Conservation (phyloP, 1,140 invertebrate genomes). For the Drosophila jambulina region DNA sequence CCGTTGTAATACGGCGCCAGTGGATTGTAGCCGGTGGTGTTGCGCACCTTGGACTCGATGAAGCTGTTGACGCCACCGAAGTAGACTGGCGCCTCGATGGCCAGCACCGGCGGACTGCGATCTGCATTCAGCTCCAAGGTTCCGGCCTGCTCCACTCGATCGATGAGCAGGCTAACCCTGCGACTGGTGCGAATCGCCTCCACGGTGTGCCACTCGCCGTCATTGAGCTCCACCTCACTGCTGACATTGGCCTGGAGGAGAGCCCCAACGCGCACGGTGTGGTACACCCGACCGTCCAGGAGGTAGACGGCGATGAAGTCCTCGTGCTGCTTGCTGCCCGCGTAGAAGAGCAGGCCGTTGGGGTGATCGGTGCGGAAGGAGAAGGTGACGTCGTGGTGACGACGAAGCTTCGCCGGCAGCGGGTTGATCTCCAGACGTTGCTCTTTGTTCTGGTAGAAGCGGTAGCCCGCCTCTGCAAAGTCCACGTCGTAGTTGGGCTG, state of each 20-base stretch:
- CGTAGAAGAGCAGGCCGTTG: constrained; percentile 94
- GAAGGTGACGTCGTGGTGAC: constrained; percentile 91
- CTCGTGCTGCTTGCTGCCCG: constrained; percentile 88
- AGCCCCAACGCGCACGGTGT: constrained; percentile 90
- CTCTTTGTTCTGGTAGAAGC: constrained; percentile 87
- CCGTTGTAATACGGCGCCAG: constrained; percentile 89
- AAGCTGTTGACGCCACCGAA: constrained; percentile 89
- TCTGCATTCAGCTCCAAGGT: constrained; percentile 86
- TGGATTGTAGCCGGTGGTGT: constrained; percentile 32
- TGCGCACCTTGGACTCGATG: constrained; percentile 62
- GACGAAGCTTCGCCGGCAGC: constrained; percentile 87
- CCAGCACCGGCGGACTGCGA: constrained; percentile 86
- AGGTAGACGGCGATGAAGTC: constrained; percentile 94
- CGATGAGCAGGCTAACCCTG: constrained; percentile 88
- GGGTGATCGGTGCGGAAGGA: constrained; percentile 92
- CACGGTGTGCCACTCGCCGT: constrained; percentile 94
- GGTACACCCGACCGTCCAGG: constrained; percentile 91
- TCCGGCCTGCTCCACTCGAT: constrained; percentile 86
- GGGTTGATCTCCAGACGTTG: constrained; percentile 91
- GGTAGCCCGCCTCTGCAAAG: constrained; percentile 73
- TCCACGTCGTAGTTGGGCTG: constrained; percentile 80
- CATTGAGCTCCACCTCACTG: constrained; percentile 89
- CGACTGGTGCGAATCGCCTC: constrained; percentile 87
- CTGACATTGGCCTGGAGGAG: constrained; percentile 87
- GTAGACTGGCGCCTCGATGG: constrained; percentile 90